phyloP scores from a whole-genome alignment of 1,140 invertebrate genomes.

The Tyrophagus putrescentiae region DNA sequence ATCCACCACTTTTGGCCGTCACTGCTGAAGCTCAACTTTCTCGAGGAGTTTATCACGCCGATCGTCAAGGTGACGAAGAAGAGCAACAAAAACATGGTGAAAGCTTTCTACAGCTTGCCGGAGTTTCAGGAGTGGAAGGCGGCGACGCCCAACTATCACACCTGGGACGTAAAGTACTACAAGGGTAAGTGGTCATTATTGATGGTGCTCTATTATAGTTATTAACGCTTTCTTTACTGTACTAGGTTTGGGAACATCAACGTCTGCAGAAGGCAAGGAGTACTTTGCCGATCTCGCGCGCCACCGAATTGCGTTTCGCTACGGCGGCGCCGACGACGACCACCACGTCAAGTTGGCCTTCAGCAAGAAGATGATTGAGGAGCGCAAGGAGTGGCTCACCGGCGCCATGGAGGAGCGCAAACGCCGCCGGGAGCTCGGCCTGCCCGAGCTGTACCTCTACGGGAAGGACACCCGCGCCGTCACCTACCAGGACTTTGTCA shows the following conservation, averaged over 20 bases:
- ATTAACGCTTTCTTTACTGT: not conserved
- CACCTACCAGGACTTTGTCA: slow-evolving; percentile 84
- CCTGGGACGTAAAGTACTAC: slow-evolving; percentile 95
- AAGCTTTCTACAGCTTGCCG: slow-evolving; percentile 87
- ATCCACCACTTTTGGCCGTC: slow-evolving; percentile 97
- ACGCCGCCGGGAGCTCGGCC: slow-evolving; percentile 66
- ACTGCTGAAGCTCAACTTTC: slow-evolving; percentile 55
- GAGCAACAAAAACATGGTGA: slow-evolving; percentile 48
- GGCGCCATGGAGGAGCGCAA: slow-evolving; percentile 91
- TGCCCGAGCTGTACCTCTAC: slow-evolving; percentile 77
- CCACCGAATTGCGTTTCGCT: slow-evolving; percentile 80
- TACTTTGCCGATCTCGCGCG: slow-evolving; percentile 91
- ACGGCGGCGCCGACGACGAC: slow-evolving; percentile 70
- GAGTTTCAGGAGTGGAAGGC: slow-evolving; percentile 97
- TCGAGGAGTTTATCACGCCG: slow-evolving; percentile 98
- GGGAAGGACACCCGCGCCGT: slow-evolving; percentile 73
- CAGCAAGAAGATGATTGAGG: slow-evolving; percentile 84
- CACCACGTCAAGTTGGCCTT: slow-evolving; percentile 90
- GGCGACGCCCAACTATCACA: slow-evolving; percentile 74
- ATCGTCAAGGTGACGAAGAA: slow-evolving; percentile 93
- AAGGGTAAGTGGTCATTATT: slow-evolving; percentile 41
- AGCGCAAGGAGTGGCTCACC: slow-evolving; percentile 92
- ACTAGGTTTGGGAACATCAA: slow-evolving; percentile 95
- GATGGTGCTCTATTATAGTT: not conserved
- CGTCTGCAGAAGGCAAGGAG: slow-evolving; percentile 93